Evolutionary conservation across 2,113 vertebrate genomes (phyloP), one percentile per base, ranked within the genome.

Genomic region (Alaudala cheleensis): DNA sequence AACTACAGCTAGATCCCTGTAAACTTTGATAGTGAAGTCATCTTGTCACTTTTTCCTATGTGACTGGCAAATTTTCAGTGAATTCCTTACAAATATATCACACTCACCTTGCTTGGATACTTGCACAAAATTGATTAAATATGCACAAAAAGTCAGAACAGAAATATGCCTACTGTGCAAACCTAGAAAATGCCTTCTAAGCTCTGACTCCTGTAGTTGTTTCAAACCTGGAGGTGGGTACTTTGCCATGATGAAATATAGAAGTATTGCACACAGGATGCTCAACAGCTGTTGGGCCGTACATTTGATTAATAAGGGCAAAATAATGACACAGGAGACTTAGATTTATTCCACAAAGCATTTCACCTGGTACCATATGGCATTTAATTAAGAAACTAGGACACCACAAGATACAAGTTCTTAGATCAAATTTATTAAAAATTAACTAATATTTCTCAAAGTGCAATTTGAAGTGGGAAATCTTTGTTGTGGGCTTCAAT

Each of bases 361-460:
- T 54, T 91, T 95, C 69, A 92, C 64, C 91, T 95, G 60, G 51
- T 56, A 72, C 65, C 84, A 89, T 85, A 84, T 64, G 65, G 69
- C n/a, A 65, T 79, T 92, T 86, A 84, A 87, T 93, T 84, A 89
- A 79, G 93, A 91, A 97, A 92, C 31, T 56, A 57, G 70, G 84
- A 72, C 60, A 81, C 17, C 62, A 47, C 19, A 81, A 79, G 17
- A 84, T 51, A 86, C 57, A 86, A 83, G 34, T 10, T 54, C 37
- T 81, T 69, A 16, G 47, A 74, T 78, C 74, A 79, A 64, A 72
- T 70, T 78, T 86, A 64, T 81, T 87, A 49, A 88, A 91, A 91
- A 81, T 71, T 79, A 89, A 82, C 70, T 42, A 33, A 50, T 72
- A 81, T 37, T 62, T 93, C 53, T 86, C 25, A 40, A 86, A 91